Conservation (phyloP, 2,113 vertebrate species). For the Pachycephala philippinensis region DNA sequence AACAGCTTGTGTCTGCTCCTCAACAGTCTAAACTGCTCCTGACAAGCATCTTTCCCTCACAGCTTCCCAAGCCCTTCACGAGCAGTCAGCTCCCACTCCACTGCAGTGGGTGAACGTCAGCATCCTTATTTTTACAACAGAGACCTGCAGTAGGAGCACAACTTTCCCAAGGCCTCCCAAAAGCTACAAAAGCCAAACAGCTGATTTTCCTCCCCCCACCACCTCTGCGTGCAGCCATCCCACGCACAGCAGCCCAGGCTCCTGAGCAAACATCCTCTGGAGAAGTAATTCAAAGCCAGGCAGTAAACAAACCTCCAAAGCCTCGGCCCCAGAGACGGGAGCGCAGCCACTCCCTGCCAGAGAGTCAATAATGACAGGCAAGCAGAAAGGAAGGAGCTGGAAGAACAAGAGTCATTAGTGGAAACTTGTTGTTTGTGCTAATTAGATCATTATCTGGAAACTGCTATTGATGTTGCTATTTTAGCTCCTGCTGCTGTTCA, state of each 20-base stretch:
- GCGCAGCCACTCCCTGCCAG: neutral
- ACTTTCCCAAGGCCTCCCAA: neutral
- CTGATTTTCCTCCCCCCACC: neutral
- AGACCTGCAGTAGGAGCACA: neutral
- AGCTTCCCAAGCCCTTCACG: neutral
- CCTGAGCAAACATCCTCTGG: neutral
- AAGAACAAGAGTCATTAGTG: conserved; percentile 54
- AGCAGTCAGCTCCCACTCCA: neutral
- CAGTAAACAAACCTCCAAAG: neutral
- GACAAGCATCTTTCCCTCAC: neutral
- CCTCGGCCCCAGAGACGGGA: neutral
- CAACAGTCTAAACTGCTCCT: neutral
- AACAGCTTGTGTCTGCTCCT: neutral
- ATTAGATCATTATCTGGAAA: conserved; percentile 62
- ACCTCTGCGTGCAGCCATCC: neutral
- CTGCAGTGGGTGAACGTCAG: rapidly evolving
- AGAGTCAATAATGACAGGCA: neutral
- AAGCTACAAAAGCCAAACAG: neutral
- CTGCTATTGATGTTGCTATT: conserved; percentile 44
- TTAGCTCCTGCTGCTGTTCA: conserved; percentile 23
- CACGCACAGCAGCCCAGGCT: neutral
- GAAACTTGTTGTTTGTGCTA: conserved; percentile 44
- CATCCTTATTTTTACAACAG: neutral
- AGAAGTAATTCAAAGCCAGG: neutral
- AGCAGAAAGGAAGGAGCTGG: conserved; percentile 31